These are phyloP conservation scores for Omphaloscelis lunosa DNA, from an alignment of 2,888 invertebrate genomes.

Conservation along the genomic window DNA sequence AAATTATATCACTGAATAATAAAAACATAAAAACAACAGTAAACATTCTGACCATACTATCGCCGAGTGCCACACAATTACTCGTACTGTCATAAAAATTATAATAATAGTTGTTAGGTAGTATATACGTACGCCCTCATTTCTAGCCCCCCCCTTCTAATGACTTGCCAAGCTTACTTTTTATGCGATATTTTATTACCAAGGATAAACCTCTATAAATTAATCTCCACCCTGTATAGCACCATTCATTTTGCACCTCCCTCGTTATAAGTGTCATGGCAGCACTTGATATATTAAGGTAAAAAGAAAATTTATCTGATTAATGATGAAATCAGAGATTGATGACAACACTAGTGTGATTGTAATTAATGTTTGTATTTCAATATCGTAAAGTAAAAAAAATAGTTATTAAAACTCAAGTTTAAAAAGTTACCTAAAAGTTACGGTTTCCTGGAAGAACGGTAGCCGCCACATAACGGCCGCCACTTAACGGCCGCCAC, in stretches of 20 bases:
- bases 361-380: not conserved
- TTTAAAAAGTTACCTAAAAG: too few relatives aligned
- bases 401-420: too few relatives aligned
- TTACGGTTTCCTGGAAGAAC: too few relatives aligned
- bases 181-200: constrained; percentile 54
- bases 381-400: not conserved
- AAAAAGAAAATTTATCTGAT: constrained; percentile 18
- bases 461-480: not conserved
- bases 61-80: constrained; percentile 6
- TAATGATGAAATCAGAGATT: constrained; percentile 8
- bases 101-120: constrained; percentile 35
- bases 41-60: constrained; percentile 19
- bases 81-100: constrained; percentile 31
- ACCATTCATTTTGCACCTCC: constrained; percentile 34
- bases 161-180: constrained; percentile 45
- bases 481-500: too few relatives aligned
- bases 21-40: constrained; percentile 17
- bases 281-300: constrained; percentile 24
- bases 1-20: constrained; percentile 27
- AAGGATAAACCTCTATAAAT: constrained; percentile 54
- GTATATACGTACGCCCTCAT: constrained; percentile 44
- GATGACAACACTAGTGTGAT: not conserved
- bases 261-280: constrained; percentile 31
- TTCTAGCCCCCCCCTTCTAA: constrained; percentile 21
- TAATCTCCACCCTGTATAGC: constrained; percentile 33